Conservation (phyloP, 2,113 vertebrate genomes). For the Terrapene triunguis region DNA sequence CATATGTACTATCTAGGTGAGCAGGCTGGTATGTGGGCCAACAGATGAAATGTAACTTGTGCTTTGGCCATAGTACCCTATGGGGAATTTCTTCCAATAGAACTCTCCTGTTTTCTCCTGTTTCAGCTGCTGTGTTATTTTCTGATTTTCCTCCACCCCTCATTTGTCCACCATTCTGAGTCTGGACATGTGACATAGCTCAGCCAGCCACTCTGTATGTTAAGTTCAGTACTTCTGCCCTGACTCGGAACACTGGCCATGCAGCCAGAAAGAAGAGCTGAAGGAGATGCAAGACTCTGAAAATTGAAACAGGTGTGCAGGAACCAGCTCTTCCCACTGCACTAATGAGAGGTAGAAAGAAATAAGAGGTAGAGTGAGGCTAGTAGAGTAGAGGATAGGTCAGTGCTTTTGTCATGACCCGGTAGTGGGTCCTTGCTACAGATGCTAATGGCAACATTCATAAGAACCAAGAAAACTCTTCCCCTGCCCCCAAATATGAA, state of each 20-base stretch:
- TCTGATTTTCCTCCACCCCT: background rate
- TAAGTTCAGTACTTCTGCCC: background rate
- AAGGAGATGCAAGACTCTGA: background rate
- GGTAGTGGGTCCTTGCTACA: conserved; percentile 36
- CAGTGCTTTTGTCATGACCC: conserved; percentile 5
- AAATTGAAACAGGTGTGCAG: rapidly evolving
- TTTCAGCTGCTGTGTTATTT: background rate
- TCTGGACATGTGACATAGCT: background rate
- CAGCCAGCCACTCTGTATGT: background rate
- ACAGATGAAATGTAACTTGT: background rate
- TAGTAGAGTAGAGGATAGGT: background rate
- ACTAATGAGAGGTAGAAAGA: background rate
- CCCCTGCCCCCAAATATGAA: rapidly evolving
- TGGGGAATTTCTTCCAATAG: background rate
- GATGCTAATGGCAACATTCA: conserved; percentile 20
- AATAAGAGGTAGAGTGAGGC: background rate
- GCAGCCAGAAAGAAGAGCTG: background rate
- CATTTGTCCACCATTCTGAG: background rate
- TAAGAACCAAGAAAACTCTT: background rate
- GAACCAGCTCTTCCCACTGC: background rate
- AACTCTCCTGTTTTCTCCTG: background rate
- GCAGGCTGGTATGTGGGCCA: background rate
- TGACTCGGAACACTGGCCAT: background rate
- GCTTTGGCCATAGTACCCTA: background rate
- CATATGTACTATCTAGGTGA: background rate